Evolutionary conservation across 2,113 vertebrate genomes (phyloP).

Genomic region (Labrus mixtus): DNA sequence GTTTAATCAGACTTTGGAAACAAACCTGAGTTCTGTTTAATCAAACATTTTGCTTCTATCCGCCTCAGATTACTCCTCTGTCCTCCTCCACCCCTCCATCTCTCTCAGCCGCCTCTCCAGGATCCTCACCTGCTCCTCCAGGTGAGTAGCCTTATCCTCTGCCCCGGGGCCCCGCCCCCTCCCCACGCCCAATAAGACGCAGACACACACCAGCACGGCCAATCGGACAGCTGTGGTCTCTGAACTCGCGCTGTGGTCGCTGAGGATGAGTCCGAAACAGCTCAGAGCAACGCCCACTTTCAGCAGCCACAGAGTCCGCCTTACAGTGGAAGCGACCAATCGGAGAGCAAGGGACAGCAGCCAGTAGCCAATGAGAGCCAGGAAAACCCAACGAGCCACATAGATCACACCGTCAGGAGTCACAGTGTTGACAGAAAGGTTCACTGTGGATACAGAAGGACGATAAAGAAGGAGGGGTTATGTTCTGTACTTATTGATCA

Average conservation of each 20-base stretch:
- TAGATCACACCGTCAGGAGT: slow-evolving; percentile 75
- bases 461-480: not conserved
- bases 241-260: slow-evolving; percentile 58
- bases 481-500: no score
- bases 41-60: no score
- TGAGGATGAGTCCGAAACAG: slow-evolving; percentile 74
- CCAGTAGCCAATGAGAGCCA: slow-evolving; percentile 76
- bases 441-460: slow-evolving; percentile 37
- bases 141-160: slow-evolving; percentile 17
- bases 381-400: slow-evolving; percentile 72
- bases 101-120: slow-evolving; percentile 74
- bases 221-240: slow-evolving; percentile 71
- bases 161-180: not conserved
- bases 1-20: no score
- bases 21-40: no score
- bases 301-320: slow-evolving; percentile 72
- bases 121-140: slow-evolving; percentile 72
- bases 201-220: slow-evolving; percentile 66
- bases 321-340: slow-evolving; percentile 67
- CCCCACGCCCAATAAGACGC: slow-evolving; percentile 72
- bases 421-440: slow-evolving; percentile 46
- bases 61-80: slow-evolving; percentile 47
- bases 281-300: slow-evolving; percentile 62
- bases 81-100: slow-evolving; percentile 69
- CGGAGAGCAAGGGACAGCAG: slow-evolving; percentile 68